phyloP scores from a whole-genome alignment of 1,140 invertebrate genomes.

The Brachionus sp. region DNA sequence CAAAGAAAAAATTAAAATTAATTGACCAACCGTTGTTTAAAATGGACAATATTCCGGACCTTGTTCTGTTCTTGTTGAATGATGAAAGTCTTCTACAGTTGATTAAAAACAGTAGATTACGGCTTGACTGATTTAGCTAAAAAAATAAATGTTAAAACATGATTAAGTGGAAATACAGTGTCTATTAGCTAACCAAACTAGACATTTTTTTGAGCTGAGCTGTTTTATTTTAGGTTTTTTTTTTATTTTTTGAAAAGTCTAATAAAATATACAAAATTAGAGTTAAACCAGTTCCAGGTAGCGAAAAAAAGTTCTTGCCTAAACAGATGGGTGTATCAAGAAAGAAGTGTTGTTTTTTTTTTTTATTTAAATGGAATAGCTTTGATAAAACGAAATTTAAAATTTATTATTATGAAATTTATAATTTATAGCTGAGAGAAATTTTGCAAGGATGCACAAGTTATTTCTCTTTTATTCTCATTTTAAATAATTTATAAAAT shows the following conservation, averaged over 20 bases:
- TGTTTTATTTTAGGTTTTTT: neutral
- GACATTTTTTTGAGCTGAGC: slow-evolving; percentile 20
- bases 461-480: neutral
- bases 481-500: no score
- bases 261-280: neutral
- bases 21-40: neutral
- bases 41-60: slow-evolving; percentile 1
- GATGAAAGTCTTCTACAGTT: slow-evolving; percentile 7
- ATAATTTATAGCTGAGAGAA: neutral
- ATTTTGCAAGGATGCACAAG: neutral
- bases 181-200: neutral
- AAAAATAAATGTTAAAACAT: neutral
- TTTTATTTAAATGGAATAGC: neutral
- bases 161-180: neutral
- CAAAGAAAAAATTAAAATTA: neutral
- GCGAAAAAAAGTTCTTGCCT: neutral
- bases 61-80: slow-evolving; percentile 5
- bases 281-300: neutral
- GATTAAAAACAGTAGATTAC: neutral
- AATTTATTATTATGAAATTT: neutral
- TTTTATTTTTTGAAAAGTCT: neutral
- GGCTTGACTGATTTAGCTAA: slow-evolving; percentile 8
- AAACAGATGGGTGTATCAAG: neutral
- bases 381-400: neutral
- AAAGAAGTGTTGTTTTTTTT: neutral